These are phyloP conservation scores for Melanitta fusca DNA, from an alignment of 2,797 vertebrate genomes.

Conservation along the genomic window DNA sequence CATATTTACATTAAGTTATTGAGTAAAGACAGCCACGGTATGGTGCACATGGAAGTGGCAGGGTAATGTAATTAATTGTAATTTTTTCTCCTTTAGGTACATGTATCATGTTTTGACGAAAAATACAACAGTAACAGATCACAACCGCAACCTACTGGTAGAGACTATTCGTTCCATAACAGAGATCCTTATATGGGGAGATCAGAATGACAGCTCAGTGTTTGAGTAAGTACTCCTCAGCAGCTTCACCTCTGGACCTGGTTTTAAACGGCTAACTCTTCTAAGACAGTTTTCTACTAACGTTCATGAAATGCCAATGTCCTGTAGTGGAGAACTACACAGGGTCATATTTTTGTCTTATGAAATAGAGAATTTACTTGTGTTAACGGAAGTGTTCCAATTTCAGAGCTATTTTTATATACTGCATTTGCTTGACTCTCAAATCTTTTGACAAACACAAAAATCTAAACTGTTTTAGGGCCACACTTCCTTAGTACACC, in stretches of 20 bases:
- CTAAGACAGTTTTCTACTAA: background rate
- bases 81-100: conserved; percentile 81
- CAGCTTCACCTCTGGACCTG: background rate
- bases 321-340: background rate
- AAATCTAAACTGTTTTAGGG: background rate
- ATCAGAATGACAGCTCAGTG: conserved; percentile 99
- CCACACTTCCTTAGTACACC: background rate
- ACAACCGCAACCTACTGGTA: conserved; percentile 95
- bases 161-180: conserved; percentile 99
- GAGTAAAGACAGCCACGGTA: background rate
- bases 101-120: conserved; percentile 96
- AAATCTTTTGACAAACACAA: background rate
- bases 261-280: background rate
- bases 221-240: conserved; percentile 89
- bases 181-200: conserved; percentile 98
- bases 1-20: background rate
- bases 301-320: background rate
- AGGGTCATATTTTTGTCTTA: background rate
- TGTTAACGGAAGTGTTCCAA: background rate
- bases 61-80: background rate
- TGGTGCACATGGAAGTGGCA: background rate
- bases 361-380: background rate
- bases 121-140: conserved; percentile 97
- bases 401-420: background rate
- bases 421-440: background rate